Percentiles rank a stretch among this genome's conserved stretches.
Evolutionary conservation across 2,888 invertebrate species (phyloP).

Genomic region (Pteria penguin): DNA sequence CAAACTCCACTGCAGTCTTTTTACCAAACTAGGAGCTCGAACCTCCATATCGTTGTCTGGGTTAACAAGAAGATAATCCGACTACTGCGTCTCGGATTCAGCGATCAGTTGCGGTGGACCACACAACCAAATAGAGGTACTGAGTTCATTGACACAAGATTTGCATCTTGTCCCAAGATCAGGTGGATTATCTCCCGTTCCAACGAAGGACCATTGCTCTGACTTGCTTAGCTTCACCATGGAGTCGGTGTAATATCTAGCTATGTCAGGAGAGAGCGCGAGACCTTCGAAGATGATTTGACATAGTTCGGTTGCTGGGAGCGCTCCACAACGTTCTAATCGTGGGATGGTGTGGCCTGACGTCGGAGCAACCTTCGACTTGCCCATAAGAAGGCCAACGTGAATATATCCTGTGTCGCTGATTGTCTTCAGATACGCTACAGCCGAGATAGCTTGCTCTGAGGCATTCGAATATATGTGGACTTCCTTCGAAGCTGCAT

Average conservation of each 20-base stretch:
- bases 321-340: background rate
- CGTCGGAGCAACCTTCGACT: background rate
- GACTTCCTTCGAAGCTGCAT: background rate
- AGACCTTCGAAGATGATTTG: too few species aligned
- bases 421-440: background rate
- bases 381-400: background rate
- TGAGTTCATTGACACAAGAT: background rate
- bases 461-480: slow-evolving; percentile 2
- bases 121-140: background rate
- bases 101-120: background rate
- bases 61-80: background rate
- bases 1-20: background rate
- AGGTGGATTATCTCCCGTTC: background rate
- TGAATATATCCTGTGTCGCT: background rate
- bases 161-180: background rate
- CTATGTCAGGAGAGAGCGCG: too few species aligned
- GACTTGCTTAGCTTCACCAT: too few species aligned
- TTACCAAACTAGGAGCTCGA: background rate
- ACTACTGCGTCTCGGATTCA: background rate
- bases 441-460: background rate
- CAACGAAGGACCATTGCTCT: background rate
- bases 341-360: background rate
- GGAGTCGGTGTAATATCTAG: too few species aligned
- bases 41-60: background rate
- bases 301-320: background rate